These are phyloP conservation scores for Pectinophora gossypiella DNA, from an alignment of 1,140 invertebrate genomes.

Conservation along the genomic window DNA sequence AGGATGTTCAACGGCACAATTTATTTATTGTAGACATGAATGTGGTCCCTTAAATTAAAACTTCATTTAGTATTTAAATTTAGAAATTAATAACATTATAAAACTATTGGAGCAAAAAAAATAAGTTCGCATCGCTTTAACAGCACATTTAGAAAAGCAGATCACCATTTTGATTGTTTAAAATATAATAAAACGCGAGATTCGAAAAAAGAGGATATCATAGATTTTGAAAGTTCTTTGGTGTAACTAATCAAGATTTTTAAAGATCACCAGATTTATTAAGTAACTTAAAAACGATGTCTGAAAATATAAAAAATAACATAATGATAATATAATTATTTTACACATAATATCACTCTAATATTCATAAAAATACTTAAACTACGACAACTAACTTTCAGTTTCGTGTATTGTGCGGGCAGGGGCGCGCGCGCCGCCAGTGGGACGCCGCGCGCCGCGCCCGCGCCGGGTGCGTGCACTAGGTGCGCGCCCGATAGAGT, in stretches of 20 bases:
- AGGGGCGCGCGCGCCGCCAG: not conserved
- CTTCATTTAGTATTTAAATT: not conserved
- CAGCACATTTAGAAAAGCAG: not conserved
- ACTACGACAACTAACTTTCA: constrained; percentile 23
- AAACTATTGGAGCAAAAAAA: not conserved
- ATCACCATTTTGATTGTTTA: no score
- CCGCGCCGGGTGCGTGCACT: not conserved
- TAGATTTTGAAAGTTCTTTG: constrained; percentile 23
- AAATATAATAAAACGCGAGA: not conserved
- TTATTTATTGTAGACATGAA: not conserved
- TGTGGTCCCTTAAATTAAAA: not conserved
- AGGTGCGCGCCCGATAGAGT: not conserved
- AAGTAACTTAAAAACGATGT: constrained; percentile 8
- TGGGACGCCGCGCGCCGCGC: not conserved
- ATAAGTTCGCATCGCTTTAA: not conserved
- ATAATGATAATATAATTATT: constrained; percentile 36
- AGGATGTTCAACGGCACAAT: not conserved
- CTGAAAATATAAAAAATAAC: constrained; percentile 9
- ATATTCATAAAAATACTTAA: constrained; percentile 32
- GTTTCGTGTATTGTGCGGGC: not conserved
- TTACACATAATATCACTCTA: constrained; percentile 52
- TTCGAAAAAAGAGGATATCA: not conserved
- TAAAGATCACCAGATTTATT: constrained; percentile 14
- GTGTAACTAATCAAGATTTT: constrained; percentile 17
- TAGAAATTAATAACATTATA: not conserved